Evolutionary conservation across 1,140 invertebrate genomes (phyloP), one percentile per base, ranked within the genome.

Genomic region (Drosophila mayri): DNA sequence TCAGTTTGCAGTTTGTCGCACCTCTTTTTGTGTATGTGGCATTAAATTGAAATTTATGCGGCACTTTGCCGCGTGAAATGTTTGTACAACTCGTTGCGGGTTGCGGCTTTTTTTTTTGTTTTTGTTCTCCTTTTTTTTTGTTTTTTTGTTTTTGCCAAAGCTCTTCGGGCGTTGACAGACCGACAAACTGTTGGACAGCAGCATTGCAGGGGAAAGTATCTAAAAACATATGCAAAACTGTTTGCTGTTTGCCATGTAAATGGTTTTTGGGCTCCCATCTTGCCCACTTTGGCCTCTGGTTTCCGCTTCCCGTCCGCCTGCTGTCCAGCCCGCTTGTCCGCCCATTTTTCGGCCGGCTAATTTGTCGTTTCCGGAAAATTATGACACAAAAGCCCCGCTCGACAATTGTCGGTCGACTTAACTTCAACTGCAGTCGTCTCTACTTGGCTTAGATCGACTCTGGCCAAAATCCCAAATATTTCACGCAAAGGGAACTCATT

Each of bases 31-130:
- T 81, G 61, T 70, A 59, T 82, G 66, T 79, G 87, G 80, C 84
- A 88, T 88, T 88, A 88, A 88, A 88, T 88, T 88, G 85, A 88
- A 88, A 88, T 88, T 88, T 88, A 88, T 88, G 84, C 84, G 85
- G 84, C 85, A 88, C 85, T 88, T 88, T 88, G 84, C 84, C 85
- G 84, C 84, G 84, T 88, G 84, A 88, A 88, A 88, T 88, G 84
- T 88, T 88, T 88, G 85, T 88, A 88, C 84, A 88, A 88, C 84
- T 88, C 84, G 84, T 88, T 87, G 83, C 80, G 83, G 83, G 84
- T 61, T 87, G 84, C 85, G 80, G 84, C 83, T 87, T 35, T 7
- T 38, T 46, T 47, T 52, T n/a, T 28, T 30, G 22, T 18, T 59
- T 40, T 14, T 38, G 8, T 6, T 16, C 18, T 54, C 28, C 4